A percentile compares a stretch with the other conserved stretches of the same genome.
Conservation (phyloP, 2,797 vertebrate species). For the Trematomus bernacchii region DNA sequence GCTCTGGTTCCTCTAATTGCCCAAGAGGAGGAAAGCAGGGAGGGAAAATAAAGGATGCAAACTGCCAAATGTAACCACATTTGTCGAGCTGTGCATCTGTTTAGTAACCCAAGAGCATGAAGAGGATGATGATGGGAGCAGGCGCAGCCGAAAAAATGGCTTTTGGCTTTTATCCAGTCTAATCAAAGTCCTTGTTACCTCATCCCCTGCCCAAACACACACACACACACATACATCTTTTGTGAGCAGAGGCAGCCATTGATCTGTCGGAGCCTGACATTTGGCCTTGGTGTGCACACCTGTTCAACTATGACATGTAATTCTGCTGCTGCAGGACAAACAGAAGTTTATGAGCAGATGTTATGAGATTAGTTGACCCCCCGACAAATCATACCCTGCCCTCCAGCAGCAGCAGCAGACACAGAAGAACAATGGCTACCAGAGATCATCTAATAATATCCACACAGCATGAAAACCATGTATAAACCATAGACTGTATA, state of each 20-base stretch:
- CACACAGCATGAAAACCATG: conserved; percentile 3
- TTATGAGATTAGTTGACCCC: conserved; percentile 54
- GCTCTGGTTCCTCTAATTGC: conserved; percentile 64
- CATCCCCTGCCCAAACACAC: conserved; percentile 16
- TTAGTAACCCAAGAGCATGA: conserved; percentile 43
- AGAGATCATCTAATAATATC: conserved; percentile 18
- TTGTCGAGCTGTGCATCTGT: conserved; percentile 59
- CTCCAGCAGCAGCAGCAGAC: conserved; percentile 31
- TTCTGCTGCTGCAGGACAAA: conserved; percentile 57
- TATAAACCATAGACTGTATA: too few relatives aligned
- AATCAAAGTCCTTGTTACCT: conserved; percentile 50
- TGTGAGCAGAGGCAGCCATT: conserved; percentile 28
- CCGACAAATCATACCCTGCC: conserved; percentile 39
- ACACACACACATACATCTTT: conserved; percentile 14
- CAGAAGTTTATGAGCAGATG: conserved; percentile 61
- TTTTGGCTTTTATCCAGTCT: conserved; percentile 43
- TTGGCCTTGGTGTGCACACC: conserved; percentile 38
- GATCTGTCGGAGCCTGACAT: conserved; percentile 20
- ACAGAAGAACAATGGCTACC: conserved; percentile 27
- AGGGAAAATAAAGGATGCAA: conserved; percentile 48
- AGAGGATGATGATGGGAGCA: conserved; percentile 33
- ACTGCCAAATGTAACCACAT: conserved; percentile 62
- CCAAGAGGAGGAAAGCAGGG: conserved; percentile 40
- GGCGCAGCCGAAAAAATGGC: conserved; percentile 42
- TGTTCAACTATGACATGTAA: conserved; percentile 58